A percentile compares a stretch with the other conserved stretches of the same genome.
These are phyloP conservation scores for Strigops habroptila DNA, from an alignment of 2,113 vertebrate species.

Conservation along the genomic window DNA sequence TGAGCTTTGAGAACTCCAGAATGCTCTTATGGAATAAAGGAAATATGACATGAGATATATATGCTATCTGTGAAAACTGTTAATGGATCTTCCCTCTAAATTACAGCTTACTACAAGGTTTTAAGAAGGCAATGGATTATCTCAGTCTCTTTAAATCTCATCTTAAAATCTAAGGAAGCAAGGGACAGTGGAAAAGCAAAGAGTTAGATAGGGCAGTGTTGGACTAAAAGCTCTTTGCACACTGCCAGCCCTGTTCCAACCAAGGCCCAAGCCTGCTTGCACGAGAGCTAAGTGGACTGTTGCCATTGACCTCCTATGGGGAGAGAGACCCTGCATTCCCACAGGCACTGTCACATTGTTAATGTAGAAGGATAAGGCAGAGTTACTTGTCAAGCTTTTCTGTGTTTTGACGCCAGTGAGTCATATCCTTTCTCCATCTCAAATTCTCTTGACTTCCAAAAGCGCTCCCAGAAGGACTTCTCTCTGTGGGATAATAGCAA, in stretches of 20 bases:
- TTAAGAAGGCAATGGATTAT: background rate
- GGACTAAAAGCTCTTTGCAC: background rate
- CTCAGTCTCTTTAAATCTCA: background rate
- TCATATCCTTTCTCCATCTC: constrained; percentile 98
- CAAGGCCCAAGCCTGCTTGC: background rate
- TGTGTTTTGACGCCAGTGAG: constrained; percentile 97
- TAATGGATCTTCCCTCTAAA: constrained; percentile 9
- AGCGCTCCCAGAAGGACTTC: constrained; percentile 96
- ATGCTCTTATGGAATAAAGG: constrained; percentile 56
- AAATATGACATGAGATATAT: constrained; percentile 31
- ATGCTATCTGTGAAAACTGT: background rate
- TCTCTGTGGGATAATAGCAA: constrained; percentile 76
- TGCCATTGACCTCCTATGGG: background rate
- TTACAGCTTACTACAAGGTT: background rate
- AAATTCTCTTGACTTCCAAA: constrained; percentile 98
- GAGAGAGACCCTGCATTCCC: background rate
- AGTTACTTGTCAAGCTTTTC: constrained; percentile 98
- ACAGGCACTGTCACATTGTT: background rate
- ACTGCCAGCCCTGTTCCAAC: background rate
- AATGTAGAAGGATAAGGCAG: background rate
- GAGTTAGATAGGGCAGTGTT: background rate
- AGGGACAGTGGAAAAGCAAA: background rate
- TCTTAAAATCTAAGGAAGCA: background rate
- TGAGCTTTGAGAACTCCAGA: constrained; percentile 56
- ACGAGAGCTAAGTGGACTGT: background rate